Evolutionary conservation across 2,797 vertebrate species (phyloP).

Genomic region (Chrysocyon brachyurus): DNA sequence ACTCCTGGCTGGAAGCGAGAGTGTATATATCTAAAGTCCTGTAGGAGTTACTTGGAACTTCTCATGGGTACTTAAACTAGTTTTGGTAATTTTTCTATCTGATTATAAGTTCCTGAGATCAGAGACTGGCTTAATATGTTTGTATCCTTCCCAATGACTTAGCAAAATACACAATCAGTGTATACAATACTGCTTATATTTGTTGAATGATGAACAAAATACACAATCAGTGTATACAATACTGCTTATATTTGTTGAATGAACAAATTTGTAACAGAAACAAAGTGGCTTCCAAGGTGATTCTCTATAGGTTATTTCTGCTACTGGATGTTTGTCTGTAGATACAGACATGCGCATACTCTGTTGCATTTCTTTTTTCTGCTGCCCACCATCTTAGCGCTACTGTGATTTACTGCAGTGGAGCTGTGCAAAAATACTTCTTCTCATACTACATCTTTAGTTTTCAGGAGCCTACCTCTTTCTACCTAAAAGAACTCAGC

Average conservation of each 20-base stretch:
- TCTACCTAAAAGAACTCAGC: background rate
- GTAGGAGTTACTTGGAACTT: background rate
- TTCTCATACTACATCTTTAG: background rate
- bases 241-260: background rate
- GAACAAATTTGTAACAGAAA: conserved; percentile 8
- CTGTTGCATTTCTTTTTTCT: background rate
- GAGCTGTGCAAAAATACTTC: background rate
- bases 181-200: background rate
- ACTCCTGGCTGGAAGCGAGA: background rate
- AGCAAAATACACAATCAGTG: background rate
- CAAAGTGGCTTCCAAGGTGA: background rate
- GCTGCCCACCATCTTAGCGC: background rate
- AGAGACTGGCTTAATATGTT: background rate
- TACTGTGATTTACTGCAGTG: background rate
- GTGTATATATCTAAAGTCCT: background rate
- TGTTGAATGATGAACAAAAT: background rate
- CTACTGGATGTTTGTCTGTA: background rate
- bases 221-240: background rate
- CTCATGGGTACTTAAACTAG: background rate
- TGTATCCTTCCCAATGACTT: background rate
- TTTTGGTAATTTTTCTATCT: background rate
- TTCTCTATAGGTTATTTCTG: background rate
- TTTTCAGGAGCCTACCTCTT: background rate
- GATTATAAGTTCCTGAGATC: background rate
- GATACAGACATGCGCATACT: background rate